Evolutionary conservation across 2,113 vertebrate species (phyloP), one percentile per base, ranked within the genome.

Genomic region (Oryzias curvinotus): DNA sequence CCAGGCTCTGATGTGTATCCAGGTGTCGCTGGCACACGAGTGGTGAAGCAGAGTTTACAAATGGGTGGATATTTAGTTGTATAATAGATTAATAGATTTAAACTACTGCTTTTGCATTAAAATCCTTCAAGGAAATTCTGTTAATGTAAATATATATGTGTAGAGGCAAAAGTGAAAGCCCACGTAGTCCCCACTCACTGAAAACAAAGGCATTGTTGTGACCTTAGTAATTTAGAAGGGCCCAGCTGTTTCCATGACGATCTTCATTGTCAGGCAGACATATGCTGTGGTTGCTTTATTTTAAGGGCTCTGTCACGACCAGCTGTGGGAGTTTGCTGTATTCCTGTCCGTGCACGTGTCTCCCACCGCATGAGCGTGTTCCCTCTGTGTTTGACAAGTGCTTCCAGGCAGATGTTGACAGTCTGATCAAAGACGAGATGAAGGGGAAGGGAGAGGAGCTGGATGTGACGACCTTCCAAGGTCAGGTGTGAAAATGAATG

Each of bases 391-490:
- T 82, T 78, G 75, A 81, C 68, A 57, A 77, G 71, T 14, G 62
- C 73, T 71, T 26, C 43, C 60, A 67, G 78, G 81, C 65, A 52
- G 57, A 51, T 78, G 78, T 73, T 85, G 77, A 90, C 82, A 68
- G 44, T 73, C 18, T 62, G 62, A 84, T 84, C 72, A 84, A 57
- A 59, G 63, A 21, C 14, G 3, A 25, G n/a, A 48, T 0, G 5
- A 45, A 53, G 25, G n/a, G 23, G 58, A 25, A 23, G 46, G 50
- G 26, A 58, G 51, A 43, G 57, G 72, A 68, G 53, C 43, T 70
- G 68, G 64, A 72, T 45, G 23, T 12, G 49, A 15, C 65, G 73
- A 81, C 75, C 77, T 85, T 77, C 72, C 68, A 71, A 71, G 77
- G 77, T 66, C 68, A 12, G 42, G 63, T 53, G 63, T 77, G 84